Conservation (phyloP, 2,888 invertebrate genomes). For the Dicyrtoma fusca region DNA sequence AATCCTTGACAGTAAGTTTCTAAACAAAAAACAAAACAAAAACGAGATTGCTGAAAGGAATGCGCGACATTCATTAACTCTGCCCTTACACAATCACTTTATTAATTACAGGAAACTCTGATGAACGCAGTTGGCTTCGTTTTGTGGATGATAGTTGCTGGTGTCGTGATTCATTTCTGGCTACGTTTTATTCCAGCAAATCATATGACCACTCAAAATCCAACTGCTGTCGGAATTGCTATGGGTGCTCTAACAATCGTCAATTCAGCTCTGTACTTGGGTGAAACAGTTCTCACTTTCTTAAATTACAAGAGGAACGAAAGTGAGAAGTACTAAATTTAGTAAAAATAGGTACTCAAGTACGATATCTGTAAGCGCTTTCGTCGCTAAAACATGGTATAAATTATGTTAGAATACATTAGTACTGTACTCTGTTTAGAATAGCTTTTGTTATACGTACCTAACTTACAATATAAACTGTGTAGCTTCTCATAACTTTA, state of each 20-base stretch:
- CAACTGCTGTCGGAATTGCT: conserved; percentile 78
- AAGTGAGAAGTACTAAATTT: neutral
- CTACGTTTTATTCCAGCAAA: conserved; percentile 77
- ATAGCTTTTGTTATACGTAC: neutral
- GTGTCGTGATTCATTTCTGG: conserved; percentile 87
- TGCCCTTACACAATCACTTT: neutral
- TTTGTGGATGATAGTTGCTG: conserved; percentile 83
- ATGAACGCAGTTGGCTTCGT: conserved; percentile 86
- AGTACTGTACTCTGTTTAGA: neutral
- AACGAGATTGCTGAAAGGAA: no score
- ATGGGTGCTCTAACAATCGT: conserved; percentile 79
- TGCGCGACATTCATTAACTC: no score
- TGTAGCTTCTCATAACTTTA: neutral
- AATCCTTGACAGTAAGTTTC: conserved; percentile 64
- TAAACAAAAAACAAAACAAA: no score
- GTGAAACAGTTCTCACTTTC: conserved; percentile 78
- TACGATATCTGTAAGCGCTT: neutral
- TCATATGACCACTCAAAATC: conserved; percentile 70
- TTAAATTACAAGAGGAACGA: conserved; percentile 65
- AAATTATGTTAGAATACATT: neutral
- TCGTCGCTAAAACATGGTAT: no score
- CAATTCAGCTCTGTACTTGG: conserved; percentile 75
- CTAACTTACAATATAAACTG: neutral
- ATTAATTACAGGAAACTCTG: conserved; percentile 72
- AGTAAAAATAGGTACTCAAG: neutral